Base-by-base conservation (phyloP, 2,113 vertebrate genomes). In the Oxyruncus cristatus region DNA sequence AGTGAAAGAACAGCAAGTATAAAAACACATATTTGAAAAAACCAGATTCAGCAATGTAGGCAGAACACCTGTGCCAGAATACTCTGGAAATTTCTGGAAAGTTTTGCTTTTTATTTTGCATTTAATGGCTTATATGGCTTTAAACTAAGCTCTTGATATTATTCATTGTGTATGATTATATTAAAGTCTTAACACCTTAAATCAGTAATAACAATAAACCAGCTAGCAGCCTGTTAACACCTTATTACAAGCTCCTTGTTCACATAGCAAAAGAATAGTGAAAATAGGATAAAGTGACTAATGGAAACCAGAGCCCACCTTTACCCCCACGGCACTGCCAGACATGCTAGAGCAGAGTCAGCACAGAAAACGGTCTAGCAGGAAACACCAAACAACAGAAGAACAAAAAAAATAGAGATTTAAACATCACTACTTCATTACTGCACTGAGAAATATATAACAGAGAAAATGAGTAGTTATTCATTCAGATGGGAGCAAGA, bases 191-290 rank as follows among this genome's bases (percentile, higher is more conserved):
- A 97, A 92, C 85, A 96, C 82, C 73, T 89, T 92, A 66, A 95
- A 97, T 95, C 89, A 91, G 75, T 95, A 97, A 44, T 37, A 63
- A 72, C 75, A 89, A 80, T 89, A 97, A 92, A 95, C 82, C 86
- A 96, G 72, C 88, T 95, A 95, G 93, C 93, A 97, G 82, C 85
- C 93, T 96, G 92, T 97, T 96, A 97, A 97, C 80, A 93, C 89
- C 86, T 97, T 93, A 86, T 97, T 95, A 94, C 76, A 97, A 97
- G 91, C 82, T 92, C 77, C 92, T 91, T 49, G 75, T 68, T 95
- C 95, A 61, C 30, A 70, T 12, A 68, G 70, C 27, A 82, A 68
- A 75, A 66, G 53, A 94, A 92, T 5, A 46, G 58, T 72, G 72
- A 73, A 91, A 92, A 62, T 39, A 75, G 53, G 79, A 44, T 63